phyloP scores from a whole-genome alignment of 2,888 invertebrate species.

The Drosophila anomelani region DNA sequence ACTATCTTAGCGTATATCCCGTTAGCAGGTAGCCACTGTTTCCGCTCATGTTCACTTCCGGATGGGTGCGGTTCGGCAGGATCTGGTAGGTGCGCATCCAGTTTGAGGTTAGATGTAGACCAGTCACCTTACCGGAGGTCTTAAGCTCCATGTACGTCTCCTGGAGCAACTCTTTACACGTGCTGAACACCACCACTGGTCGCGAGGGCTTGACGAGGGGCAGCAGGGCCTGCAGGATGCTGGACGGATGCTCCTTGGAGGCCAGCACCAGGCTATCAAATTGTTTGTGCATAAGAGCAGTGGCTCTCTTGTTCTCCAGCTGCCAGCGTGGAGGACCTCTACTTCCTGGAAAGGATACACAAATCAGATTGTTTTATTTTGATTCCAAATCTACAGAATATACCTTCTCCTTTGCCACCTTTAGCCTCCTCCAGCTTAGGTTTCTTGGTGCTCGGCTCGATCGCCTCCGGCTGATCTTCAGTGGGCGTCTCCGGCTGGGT shows the following conservation, averaged over 20 bases:
- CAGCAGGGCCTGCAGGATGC: constrained; percentile 90
- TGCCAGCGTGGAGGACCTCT: constrained; percentile 87
- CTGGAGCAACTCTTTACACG: constrained; percentile 92
- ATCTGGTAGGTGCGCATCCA: constrained; percentile 97
- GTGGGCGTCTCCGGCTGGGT: constrained; percentile 25
- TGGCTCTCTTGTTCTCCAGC: constrained; percentile 88
- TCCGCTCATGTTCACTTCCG: constrained; percentile 95
- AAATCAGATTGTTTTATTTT: background rate
- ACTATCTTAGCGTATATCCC: constrained; percentile 85
- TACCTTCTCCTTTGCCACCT: constrained; percentile 26
- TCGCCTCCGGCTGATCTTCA: constrained; percentile 47
- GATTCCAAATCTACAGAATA: background rate
- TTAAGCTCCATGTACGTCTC: constrained; percentile 93
- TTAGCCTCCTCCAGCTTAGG: constrained; percentile 53
- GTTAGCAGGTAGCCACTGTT: constrained; percentile 95
- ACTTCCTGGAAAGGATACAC: constrained; percentile 29
- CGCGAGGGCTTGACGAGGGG: constrained; percentile 92
- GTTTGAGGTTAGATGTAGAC: constrained; percentile 92
- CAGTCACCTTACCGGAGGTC: constrained; percentile 89
- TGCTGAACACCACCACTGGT: constrained; percentile 93
- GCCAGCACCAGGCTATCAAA: constrained; percentile 92
- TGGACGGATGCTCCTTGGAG: constrained; percentile 93
- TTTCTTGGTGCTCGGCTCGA: constrained; percentile 70
- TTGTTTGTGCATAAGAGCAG: constrained; percentile 87
- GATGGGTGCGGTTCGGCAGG: constrained; percentile 96